A percentile compares a stretch with the other conserved stretches of the same genome.
Evolutionary conservation across 1,140 invertebrate genomes (phyloP).

Genomic region (Whitmania pigra): DNA sequence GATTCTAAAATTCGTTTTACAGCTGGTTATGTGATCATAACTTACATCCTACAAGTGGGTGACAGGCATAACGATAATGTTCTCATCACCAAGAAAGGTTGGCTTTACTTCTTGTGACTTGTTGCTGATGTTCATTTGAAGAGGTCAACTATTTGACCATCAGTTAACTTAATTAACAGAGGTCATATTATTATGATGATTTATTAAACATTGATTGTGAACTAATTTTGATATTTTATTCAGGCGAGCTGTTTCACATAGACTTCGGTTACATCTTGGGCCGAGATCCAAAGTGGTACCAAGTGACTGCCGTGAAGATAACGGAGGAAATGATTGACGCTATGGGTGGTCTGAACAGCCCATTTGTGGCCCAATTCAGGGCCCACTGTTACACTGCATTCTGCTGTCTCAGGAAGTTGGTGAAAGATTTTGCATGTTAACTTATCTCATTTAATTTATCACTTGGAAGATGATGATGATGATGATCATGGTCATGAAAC

Average conservation of each 20-base stretch:
- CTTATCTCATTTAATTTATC: not conserved
- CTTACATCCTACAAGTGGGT: conserved; percentile 90
- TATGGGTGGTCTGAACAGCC: conserved; percentile 79
- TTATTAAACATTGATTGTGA: not conserved
- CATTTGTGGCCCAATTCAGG: conserved; percentile 84
- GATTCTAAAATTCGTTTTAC: conserved; percentile 26
- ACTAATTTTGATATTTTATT: not conserved
- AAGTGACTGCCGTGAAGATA: conserved; percentile 91
- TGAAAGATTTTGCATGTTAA: conserved; percentile 5
- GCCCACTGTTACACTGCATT: conserved; percentile 93
- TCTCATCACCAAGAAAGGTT: conserved; percentile 65
- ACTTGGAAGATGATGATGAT: not conserved
- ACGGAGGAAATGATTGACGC: conserved; percentile 96
- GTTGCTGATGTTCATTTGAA: not conserved
- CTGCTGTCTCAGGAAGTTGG: conserved; percentile 69
- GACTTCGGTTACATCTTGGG: conserved; percentile 98
- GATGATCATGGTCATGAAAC: not conserved
- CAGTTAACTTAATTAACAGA: conserved; percentile 2
- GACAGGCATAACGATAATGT: conserved; percentile 96
- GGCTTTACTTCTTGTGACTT: conserved; percentile 7
- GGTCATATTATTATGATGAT: not conserved
- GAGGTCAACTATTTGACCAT: not conserved
- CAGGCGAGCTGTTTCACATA: conserved; percentile 86
- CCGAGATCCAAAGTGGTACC: conserved; percentile 86
- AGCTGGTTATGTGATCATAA: conserved; percentile 96